phyloP scores from a whole-genome alignment of 2,797 vertebrate genomes.

The Poecilia gillii region DNA sequence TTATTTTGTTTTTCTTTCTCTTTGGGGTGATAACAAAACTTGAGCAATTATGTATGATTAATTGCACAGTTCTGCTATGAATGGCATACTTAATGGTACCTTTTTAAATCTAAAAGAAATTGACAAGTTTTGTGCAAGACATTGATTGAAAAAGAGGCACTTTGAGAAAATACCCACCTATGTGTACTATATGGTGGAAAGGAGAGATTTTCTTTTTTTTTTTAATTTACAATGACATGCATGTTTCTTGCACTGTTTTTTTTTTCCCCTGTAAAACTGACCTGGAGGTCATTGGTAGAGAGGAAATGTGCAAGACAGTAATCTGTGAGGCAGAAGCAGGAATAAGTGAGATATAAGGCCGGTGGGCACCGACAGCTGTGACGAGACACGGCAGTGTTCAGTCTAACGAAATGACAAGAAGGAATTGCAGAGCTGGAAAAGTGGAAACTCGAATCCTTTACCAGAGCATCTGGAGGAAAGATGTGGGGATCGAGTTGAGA shows the following conservation, averaged over 20 bases:
- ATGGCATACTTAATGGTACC: not conserved
- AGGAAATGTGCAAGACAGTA: conserved; percentile 35
- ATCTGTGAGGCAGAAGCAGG: conserved; percentile 31
- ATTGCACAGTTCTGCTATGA: not conserved
- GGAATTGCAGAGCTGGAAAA: conserved; percentile 42
- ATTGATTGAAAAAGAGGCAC: not conserved
- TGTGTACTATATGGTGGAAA: too few relatives aligned
- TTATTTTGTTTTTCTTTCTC: not conserved
- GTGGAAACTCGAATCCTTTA: conserved; percentile 27
- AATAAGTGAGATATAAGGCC: conserved; percentile 45
- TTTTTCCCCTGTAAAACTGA: conserved; percentile 14
- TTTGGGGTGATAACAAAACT: not conserved
- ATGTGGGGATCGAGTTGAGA: conserved; percentile 29
- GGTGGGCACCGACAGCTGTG: conserved; percentile 46
- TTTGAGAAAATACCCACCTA: not conserved
- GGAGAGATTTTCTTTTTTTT: too few relatives aligned
- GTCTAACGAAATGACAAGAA: conserved; percentile 56
- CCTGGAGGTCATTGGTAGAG: conserved; percentile 21
- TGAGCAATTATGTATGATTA: not conserved
- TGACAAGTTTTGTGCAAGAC: not conserved
- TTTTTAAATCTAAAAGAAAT: not conserved
- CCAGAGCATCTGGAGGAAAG: conserved; percentile 47
- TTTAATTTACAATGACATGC: not conserved
- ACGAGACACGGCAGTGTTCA: conserved; percentile 51
- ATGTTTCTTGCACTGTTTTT: not conserved